phyloP scores from a whole-genome alignment of 1,140 invertebrate species.

The Tetragonula clypearis region DNA sequence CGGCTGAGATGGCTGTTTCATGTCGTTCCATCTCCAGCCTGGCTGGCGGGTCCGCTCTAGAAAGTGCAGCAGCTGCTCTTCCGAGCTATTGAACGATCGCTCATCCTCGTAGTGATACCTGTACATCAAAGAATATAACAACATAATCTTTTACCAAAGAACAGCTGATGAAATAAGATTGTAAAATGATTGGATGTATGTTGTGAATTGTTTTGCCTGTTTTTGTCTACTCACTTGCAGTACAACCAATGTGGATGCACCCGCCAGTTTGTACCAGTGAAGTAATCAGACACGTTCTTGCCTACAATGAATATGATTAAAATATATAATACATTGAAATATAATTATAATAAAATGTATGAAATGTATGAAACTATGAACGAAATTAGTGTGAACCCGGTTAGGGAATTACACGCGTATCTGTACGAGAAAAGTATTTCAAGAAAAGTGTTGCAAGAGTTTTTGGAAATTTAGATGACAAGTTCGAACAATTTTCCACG shows the following conservation, averaged over 20 bases:
- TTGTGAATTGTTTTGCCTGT: not conserved
- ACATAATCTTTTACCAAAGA: not conserved
- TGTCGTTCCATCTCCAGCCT: slow-evolving; percentile 89
- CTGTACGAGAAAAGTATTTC: too few relatives aligned
- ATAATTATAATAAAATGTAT: slow-evolving; percentile 44
- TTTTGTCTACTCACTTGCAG: slow-evolving; percentile 76
- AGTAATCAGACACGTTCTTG: slow-evolving; percentile 86
- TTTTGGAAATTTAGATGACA: not conserved
- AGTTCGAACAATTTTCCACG: not conserved
- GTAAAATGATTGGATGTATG: not conserved
- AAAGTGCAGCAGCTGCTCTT: slow-evolving; percentile 89
- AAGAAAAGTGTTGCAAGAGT: not conserved
- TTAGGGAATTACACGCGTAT: not conserved
- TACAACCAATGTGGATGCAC: slow-evolving; percentile 93
- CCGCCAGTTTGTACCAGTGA: slow-evolving; percentile 90
- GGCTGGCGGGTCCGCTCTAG: slow-evolving; percentile 87
- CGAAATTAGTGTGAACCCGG: not conserved
- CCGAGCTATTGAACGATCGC: slow-evolving; percentile 82
- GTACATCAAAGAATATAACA: slow-evolving; percentile 42
- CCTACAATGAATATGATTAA: slow-evolving; percentile 71
- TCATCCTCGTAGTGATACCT: slow-evolving; percentile 83
- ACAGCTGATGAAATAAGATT: not conserved
- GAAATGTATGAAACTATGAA: not conserved
- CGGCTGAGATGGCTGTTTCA: slow-evolving; percentile 80
- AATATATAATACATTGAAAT: too few relatives aligned